Percentiles rank a stretch among this genome's conserved stretches.
These are phyloP conservation scores for Heliornis fulica DNA, from an alignment of 2,113 vertebrate species.

Conservation along the genomic window DNA sequence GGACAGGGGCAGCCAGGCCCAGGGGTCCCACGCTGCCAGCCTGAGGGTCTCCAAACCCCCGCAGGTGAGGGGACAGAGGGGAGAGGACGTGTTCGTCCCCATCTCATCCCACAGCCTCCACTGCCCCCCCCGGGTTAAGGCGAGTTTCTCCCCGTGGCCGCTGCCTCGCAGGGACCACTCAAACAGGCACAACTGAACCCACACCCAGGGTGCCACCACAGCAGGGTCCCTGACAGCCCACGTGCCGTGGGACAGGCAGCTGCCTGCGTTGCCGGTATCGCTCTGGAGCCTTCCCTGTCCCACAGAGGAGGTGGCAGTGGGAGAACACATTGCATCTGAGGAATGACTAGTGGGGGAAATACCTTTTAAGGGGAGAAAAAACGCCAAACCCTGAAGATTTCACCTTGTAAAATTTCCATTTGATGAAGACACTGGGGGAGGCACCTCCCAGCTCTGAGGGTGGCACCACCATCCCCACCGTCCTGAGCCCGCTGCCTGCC, in stretches of 20 bases:
- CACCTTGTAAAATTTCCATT: background rate
- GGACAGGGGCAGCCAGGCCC: no score
- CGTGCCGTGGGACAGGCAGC: background rate
- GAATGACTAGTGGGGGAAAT: background rate
- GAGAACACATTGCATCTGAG: background rate
- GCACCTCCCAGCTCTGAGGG: background rate
- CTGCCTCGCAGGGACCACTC: background rate
- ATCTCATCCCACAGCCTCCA: background rate
- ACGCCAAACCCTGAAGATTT: background rate
- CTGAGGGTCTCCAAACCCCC: background rate
- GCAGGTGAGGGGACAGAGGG: accelerated
- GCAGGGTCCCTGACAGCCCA: background rate
- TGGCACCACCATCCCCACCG: accelerated
- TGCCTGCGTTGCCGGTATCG: background rate
- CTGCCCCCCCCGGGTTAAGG: background rate
- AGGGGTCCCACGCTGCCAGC: accelerated
- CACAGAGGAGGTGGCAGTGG: background rate
- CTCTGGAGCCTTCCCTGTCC: background rate
- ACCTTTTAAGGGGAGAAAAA: background rate
- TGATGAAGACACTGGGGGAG: background rate
- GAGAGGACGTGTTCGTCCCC: accelerated
- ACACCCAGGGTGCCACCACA: background rate
- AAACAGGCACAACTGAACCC: accelerated
- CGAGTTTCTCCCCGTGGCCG: background rate
- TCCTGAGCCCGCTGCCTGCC: background rate